Conservation (phyloP, 2,113 vertebrate genomes). For the Notechis scutatus region DNA sequence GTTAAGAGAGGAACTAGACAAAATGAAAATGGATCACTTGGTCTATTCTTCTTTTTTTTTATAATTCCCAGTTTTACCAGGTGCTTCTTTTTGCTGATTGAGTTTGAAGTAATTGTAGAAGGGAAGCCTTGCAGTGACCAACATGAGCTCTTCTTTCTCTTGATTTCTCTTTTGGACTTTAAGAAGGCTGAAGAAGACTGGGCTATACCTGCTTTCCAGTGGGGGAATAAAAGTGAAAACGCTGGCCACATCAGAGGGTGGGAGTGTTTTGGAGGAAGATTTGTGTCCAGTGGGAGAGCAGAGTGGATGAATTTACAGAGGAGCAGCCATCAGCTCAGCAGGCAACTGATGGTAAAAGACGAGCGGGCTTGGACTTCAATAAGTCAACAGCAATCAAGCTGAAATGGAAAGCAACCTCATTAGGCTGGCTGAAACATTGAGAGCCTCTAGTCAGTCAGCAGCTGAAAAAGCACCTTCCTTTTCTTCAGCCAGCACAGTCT, state of each 20-base stretch:
- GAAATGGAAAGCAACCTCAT: not conserved
- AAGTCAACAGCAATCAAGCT: not conserved
- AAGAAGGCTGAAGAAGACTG: not conserved
- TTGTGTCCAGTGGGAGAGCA: not conserved
- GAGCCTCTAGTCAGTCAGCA: not conserved
- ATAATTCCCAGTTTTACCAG: not conserved
- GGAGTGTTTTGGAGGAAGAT: not conserved
- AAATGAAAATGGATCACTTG: not conserved
- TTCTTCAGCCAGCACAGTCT: not conserved
- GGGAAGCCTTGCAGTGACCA: not conserved
- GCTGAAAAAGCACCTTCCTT: not conserved
- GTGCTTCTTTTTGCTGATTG: not conserved
- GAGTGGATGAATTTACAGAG: not conserved
- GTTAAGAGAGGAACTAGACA: not conserved
- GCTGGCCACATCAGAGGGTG: not conserved
- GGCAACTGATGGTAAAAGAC: not conserved
- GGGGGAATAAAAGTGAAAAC: fast-evolving
- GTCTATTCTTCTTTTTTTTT: not conserved
- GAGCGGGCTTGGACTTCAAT: not conserved
- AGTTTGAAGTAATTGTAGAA: not conserved
- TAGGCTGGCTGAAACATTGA: not conserved
- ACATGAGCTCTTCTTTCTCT: not conserved
- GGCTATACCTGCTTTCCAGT: not conserved
- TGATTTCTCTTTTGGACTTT: not conserved
- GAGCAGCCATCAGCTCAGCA: not conserved